A percentile compares a stretch with the other conserved stretches of the same genome.
phyloP scores from a whole-genome alignment of 2,888 invertebrate genomes.

The Boloria selene region DNA sequence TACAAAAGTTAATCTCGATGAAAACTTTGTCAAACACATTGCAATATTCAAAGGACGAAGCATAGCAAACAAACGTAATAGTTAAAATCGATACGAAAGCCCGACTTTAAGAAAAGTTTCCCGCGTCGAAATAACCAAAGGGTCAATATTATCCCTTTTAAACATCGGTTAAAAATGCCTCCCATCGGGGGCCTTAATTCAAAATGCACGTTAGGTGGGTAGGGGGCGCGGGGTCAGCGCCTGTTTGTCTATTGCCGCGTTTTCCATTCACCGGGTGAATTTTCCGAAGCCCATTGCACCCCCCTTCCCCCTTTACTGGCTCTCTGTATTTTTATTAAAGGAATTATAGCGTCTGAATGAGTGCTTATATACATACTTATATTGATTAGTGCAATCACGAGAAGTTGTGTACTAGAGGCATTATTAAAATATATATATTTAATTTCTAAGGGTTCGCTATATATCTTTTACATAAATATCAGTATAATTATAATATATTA shows the following conservation, averaged over 20 bases:
- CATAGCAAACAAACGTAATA: background rate
- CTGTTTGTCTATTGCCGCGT: conserved; percentile 81
- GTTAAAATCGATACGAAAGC: conserved; percentile 7
- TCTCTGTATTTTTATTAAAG: conserved; percentile 79
- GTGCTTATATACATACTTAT: conserved; percentile 73
- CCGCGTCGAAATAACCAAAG: conserved; percentile 29
- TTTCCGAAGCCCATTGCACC: conserved; percentile 78
- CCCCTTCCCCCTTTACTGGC: conserved; percentile 61
- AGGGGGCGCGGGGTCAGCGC: conserved; percentile 61
- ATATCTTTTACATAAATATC: conserved; percentile 1
- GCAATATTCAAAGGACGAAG: background rate
- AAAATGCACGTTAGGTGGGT: conserved; percentile 69
- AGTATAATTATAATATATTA: conserved; percentile 10
- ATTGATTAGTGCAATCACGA: conserved; percentile 66
- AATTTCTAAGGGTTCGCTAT: conserved; percentile 10
- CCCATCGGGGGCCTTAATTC: conserved; percentile 72
- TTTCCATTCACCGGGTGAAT: conserved; percentile 81
- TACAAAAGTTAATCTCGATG: background rate
- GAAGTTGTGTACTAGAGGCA: conserved; percentile 17
- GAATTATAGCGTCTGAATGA: conserved; percentile 78
- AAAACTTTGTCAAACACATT: background rate
- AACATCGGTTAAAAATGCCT: conserved; percentile 48
- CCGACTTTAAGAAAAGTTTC: conserved; percentile 15
- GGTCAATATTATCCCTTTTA: conserved; percentile 44
- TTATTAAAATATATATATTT: conserved; percentile 17